phyloP scores from a whole-genome alignment of 2,888 invertebrate genomes.

The Dynastes tityus region DNA sequence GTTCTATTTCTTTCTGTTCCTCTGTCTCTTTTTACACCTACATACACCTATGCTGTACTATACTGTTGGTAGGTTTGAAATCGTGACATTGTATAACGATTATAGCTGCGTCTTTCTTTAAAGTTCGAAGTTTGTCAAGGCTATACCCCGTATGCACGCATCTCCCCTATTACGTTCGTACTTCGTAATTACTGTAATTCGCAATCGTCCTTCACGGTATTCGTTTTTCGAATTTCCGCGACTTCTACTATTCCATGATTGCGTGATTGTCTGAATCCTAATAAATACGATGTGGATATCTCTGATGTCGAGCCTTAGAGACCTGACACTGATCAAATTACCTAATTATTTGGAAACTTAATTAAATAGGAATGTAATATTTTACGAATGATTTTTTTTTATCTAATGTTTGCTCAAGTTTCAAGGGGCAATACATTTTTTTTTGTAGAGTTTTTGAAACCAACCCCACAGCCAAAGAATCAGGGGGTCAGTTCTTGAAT shows the following conservation, averaged over 20 bases:
- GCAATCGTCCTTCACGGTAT: conserved; percentile 33
- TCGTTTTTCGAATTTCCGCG: neutral
- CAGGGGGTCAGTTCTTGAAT: no score
- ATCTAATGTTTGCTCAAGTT: no score
- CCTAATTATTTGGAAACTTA: no score
- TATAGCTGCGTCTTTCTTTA: conserved; percentile 16
- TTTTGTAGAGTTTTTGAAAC: no score
- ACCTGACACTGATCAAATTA: no score
- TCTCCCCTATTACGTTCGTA: neutral
- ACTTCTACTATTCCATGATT: neutral
- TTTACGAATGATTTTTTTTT: no score
- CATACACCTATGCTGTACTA: neutral
- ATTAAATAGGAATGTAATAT: no score
- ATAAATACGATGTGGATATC: no score
- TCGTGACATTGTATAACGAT: conserved; percentile 16
- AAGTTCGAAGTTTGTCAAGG: conserved; percentile 23
- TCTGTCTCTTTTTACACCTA: neutral
- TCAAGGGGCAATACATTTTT: no score
- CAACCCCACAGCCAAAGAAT: no score
- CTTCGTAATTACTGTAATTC: conserved; percentile 24
- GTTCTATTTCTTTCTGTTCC: conserved; percentile 14
- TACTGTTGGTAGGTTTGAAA: neutral
- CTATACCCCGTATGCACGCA: neutral
- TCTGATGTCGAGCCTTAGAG: no score
- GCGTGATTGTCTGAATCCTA: neutral